These are phyloP conservation scores for Gnatocerus cornutus DNA, from an alignment of 2,888 invertebrate species.

Conservation along the genomic window DNA sequence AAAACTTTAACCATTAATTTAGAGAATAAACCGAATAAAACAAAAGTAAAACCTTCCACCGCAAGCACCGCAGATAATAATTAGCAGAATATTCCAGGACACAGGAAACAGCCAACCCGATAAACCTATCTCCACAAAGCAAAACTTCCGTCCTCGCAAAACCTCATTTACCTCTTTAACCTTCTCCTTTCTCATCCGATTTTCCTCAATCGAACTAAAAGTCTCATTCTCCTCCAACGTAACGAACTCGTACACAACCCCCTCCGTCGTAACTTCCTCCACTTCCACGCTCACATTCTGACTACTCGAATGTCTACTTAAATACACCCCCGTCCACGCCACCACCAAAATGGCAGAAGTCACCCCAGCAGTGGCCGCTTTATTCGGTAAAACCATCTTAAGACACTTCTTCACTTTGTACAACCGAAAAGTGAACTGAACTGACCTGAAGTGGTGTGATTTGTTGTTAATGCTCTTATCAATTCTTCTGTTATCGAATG, in stretches of 20 bases:
- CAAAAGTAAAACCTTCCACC: conserved; percentile 14
- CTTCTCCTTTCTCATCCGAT: conserved; percentile 67
- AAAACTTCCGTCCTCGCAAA: not conserved
- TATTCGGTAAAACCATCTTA: conserved; percentile 20
- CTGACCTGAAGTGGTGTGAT: conserved; percentile 41
- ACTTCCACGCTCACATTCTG: not conserved
- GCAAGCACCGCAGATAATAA: too few relatives aligned
- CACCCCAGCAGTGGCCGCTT: conserved; percentile 67
- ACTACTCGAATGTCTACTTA: conserved; percentile 65
- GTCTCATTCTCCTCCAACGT: conserved; percentile 24
- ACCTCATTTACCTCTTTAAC: conserved; percentile 67
- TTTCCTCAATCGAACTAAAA: conserved; percentile 39
- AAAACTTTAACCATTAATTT: too few relatives aligned
- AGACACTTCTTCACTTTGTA: not conserved
- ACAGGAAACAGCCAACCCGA: not conserved
- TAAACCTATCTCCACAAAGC: too few relatives aligned
- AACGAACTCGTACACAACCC: conserved; percentile 39
- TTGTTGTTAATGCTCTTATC: conserved; percentile 19
- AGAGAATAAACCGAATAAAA: too few relatives aligned
- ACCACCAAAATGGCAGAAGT: conserved; percentile 72
- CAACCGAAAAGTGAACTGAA: conserved; percentile 25
- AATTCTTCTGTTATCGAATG: conserved; percentile 1
- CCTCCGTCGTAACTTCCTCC: conserved; percentile 2
- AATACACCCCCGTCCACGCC: conserved; percentile 73
- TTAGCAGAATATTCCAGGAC: not conserved